Base-by-base conservation (phyloP, 1,140 invertebrate genomes). In the Nasonia giraulti region DNA sequence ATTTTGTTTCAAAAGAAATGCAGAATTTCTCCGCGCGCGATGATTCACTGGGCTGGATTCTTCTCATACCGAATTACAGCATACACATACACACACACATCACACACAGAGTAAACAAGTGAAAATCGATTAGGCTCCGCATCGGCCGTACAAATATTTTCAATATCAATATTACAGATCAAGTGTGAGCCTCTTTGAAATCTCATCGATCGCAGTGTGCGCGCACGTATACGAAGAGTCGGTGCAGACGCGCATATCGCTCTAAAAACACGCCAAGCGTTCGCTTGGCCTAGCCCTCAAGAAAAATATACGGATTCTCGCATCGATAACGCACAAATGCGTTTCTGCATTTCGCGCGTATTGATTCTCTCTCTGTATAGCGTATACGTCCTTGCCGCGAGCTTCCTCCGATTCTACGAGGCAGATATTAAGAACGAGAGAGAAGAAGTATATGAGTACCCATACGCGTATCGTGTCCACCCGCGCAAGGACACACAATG, bases 401-500 rank as follows among this genome's bases (percentile, higher is more conserved):
- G 66, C 33, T 55, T 81, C 40, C 66, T 71, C 27, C 40, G 79
- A 11, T 69, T 2, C n/a, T 6, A 11, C 66, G 27, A 10, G 20
- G 0, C 6, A 17, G 66, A 27, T 12, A 23, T 11, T 7, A 69
- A 69, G n/a, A 69, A 69, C 27, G 23, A 23, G 66, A 27, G 66
- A 27, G 17, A 27, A 27, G 7, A 17, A 27, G n/a, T 44, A 10
- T 44, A 10, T 44, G 40, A 44, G 40, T 44, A 44, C 40, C 40
- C 8, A 44, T 23, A 68, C 11, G 66, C 20, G 40, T 14, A 62
- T 80, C 33, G 33, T 17, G 5, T 71, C 31, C 62, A 44, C 79
- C 20, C 87, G 89, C 89, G 88, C 81, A 82, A 83, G 85, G 86
- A 89, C 87, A 89, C 90, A n/a, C 14, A 90, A 92, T 92, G 90